Percentiles rank a stretch among this genome's conserved stretches.
phyloP scores from a whole-genome alignment of 1,140 invertebrate species.

The Proctacanthus coquilletti region DNA sequence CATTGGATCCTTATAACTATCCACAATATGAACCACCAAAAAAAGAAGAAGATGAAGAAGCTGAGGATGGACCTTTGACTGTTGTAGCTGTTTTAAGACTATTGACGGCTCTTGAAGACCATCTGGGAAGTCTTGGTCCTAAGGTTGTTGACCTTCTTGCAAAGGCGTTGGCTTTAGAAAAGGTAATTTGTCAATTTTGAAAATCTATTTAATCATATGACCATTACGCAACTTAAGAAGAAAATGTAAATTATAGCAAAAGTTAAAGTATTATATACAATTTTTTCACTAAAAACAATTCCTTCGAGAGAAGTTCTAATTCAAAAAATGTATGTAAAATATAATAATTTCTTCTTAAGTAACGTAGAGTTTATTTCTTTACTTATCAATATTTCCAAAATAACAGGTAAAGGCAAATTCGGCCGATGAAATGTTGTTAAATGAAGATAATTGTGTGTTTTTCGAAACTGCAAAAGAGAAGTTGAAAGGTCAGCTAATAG shows the following conservation, averaged over 20 bases:
- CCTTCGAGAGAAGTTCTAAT: too few relatives aligned
- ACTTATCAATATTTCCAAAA: too few relatives aligned
- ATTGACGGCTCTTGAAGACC: slow-evolving; percentile 61
- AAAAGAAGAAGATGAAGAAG: neutral
- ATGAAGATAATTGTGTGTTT: slow-evolving; percentile 52
- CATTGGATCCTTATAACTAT: slow-evolving; percentile 8
- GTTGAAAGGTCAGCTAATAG: slow-evolving; percentile 61
- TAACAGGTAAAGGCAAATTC: slow-evolving; percentile 42
- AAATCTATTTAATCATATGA: neutral
- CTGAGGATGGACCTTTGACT: slow-evolving; percentile 30
- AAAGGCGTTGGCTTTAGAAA: slow-evolving; percentile 56
- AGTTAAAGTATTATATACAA: too few relatives aligned
- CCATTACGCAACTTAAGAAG: too few relatives aligned
- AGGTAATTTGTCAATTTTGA: slow-evolving; percentile 17
- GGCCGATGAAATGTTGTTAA: slow-evolving; percentile 51
- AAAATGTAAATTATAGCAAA: too few relatives aligned
- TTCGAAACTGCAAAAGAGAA: slow-evolving; percentile 75
- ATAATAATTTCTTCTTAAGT: too few relatives aligned
- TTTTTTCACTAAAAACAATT: too few relatives aligned
- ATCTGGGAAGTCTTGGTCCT: slow-evolving; percentile 62
- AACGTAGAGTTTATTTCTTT: too few relatives aligned
- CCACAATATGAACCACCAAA: slow-evolving; percentile 7
- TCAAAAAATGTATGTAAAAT: too few relatives aligned
- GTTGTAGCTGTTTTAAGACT: slow-evolving; percentile 54
- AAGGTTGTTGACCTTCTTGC: slow-evolving; percentile 56